These are phyloP conservation scores for Lethocerus indicus DNA, from an alignment of 1,140 invertebrate genomes.

Conservation along the genomic window DNA sequence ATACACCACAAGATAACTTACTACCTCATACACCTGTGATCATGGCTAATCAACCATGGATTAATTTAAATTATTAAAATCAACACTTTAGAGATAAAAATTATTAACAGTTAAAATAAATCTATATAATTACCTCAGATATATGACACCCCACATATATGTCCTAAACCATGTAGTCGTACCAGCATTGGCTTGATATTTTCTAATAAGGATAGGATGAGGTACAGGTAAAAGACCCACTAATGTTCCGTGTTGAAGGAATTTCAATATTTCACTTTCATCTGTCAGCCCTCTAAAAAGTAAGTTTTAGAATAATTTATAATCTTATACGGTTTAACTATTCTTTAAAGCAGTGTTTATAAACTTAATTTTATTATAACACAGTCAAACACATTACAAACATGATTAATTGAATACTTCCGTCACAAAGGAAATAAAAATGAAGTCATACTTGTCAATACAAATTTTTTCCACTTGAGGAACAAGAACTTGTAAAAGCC, in stretches of 20 bases:
- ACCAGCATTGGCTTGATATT: conserved; percentile 95
- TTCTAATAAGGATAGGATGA: conserved; percentile 95
- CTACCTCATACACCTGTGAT: no score
- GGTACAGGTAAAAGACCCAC: conserved; percentile 96
- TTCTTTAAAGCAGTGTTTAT: no score
- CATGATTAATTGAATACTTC: no score
- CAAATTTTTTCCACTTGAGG: conserved; percentile 99
- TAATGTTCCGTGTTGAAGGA: conserved; percentile 95
- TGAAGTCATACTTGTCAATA: conserved; percentile 83
- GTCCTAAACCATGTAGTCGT: conserved; percentile 98
- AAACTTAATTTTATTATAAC: no score
- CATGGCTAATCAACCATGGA: no score
- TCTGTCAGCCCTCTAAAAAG: conserved; percentile 84
- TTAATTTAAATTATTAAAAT: no score
- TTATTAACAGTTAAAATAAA: no score
- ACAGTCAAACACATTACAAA: no score
- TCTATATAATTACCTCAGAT: conserved; percentile 72
- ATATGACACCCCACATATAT: conserved; percentile 99
- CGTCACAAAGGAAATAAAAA: no score
- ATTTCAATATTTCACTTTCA: conserved; percentile 97
- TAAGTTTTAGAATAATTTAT: not conserved
- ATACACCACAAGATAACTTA: no score
- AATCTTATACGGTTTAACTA: not conserved
- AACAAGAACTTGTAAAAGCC: conserved; percentile 92
- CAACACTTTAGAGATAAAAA: no score